These are phyloP conservation scores for Toxotes jaculatrix DNA, from an alignment of 2,113 vertebrate species.

Conservation along the genomic window DNA sequence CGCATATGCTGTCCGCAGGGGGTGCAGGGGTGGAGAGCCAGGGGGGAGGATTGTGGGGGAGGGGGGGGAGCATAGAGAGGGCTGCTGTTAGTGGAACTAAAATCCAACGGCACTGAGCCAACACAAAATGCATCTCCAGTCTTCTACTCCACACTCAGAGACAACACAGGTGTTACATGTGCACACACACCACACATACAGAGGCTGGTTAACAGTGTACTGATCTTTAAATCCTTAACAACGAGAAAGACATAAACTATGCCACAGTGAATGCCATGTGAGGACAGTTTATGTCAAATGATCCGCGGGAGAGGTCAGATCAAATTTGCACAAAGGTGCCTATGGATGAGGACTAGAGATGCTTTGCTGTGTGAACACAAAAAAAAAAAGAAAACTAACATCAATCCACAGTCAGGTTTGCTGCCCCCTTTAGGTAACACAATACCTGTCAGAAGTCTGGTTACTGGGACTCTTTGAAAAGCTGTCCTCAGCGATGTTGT, in stretches of 20 bases:
- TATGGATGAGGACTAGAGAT: constrained; percentile 72
- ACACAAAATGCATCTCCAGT: constrained; percentile 71
- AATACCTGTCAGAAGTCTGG: constrained; percentile 49
- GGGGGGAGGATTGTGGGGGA: constrained; percentile 31
- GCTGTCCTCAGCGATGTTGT: constrained; percentile 52
- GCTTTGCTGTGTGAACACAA: constrained; percentile 63
- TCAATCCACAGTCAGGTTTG: constrained; percentile 67
- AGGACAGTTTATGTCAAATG: constrained; percentile 56
- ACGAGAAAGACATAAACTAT: constrained; percentile 60
- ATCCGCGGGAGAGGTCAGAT: constrained; percentile 49
- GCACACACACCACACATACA: constrained; percentile 55
- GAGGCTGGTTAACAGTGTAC: constrained; percentile 48
- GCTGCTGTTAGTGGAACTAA: constrained; percentile 75
- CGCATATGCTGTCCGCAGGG: constrained; percentile 94
- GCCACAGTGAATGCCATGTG: constrained; percentile 45
- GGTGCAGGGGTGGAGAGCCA: constrained; percentile 61
- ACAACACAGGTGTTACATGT: constrained; percentile 57
- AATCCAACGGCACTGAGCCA: constrained; percentile 48
- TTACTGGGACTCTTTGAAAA: constrained; percentile 50
- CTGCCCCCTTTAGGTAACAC: constrained; percentile 75
- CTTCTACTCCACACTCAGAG: constrained; percentile 56
- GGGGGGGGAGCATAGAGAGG: constrained; percentile 67
- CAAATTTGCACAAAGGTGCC: constrained; percentile 52
- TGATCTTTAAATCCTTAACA: constrained; percentile 46
- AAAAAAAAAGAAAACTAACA: constrained; percentile 52